A percentile compares a stretch with the other conserved stretches of the same genome.
Conservation (phyloP, 1,140 invertebrate species). For the Branchinecta lindahli region DNA sequence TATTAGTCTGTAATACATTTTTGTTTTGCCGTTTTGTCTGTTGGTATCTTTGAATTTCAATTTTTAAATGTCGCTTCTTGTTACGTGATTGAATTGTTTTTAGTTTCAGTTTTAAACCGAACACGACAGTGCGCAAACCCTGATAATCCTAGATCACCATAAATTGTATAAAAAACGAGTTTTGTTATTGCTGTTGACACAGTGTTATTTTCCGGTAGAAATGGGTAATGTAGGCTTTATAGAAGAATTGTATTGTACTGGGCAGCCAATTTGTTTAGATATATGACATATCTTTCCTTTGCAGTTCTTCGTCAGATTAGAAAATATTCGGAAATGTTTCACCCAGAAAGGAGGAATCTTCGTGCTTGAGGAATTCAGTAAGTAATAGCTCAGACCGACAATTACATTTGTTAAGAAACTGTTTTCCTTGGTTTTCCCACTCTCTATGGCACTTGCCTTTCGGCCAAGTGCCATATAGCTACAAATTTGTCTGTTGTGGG, state of each 20-base stretch:
- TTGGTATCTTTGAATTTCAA: too few relatives aligned
- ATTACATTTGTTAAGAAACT: conserved; percentile 17
- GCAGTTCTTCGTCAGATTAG: conserved; percentile 97
- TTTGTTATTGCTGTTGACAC: not conserved
- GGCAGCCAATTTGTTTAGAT: conserved; percentile 3
- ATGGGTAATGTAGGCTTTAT: not conserved
- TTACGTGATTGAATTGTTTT: too few relatives aligned
- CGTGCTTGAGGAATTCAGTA: conserved; percentile 97
- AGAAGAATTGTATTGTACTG: not conserved
- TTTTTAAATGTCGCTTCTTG: too few relatives aligned
- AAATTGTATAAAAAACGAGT: not conserved
- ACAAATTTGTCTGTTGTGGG: not conserved
- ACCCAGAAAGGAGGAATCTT: conserved; percentile 97
- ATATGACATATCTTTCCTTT: conserved; percentile 37
- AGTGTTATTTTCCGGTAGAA: not conserved
- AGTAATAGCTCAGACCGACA: conserved; percentile 36
- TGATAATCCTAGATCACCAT: not conserved
- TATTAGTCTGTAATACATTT: too few relatives aligned
- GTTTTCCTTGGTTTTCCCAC: conserved; percentile 20
- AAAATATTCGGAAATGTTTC: conserved; percentile 98
- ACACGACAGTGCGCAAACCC: too few relatives aligned
- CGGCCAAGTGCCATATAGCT: not conserved
- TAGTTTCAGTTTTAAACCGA: too few relatives aligned
- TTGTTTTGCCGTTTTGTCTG: too few relatives aligned
- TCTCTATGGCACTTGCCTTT: conserved; percentile 12